Evolutionary conservation across 1,140 invertebrate genomes (phyloP).

Genomic region (Triops cancriformis): DNA sequence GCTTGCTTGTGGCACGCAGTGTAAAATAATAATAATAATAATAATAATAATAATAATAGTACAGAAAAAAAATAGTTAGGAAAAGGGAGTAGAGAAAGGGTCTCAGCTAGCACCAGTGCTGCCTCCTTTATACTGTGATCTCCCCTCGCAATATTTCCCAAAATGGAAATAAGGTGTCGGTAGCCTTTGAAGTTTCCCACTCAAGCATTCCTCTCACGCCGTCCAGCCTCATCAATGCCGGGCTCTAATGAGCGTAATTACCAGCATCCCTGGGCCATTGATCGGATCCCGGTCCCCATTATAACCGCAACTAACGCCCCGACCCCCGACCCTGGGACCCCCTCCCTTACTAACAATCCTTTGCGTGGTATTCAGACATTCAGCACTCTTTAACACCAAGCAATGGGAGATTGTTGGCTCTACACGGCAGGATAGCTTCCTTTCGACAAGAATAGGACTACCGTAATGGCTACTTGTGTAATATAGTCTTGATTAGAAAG

Average conservation of each 20-base stretch:
- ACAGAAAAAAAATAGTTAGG: neutral
- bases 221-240: constrained; percentile 12
- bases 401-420: neutral
- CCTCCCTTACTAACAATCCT: constrained; percentile 3
- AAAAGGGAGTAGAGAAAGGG: neutral
- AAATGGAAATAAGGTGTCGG: constrained; percentile 13
- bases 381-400: neutral
- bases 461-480: neutral
- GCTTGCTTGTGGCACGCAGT: neutral
- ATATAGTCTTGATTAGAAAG: constrained; percentile 7
- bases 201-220: constrained; percentile 2
- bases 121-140: neutral
- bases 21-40: too few relatives aligned
- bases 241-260: constrained; percentile 13
- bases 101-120: neutral
- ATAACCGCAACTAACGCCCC: constrained; percentile 8
- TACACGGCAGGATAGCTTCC: neutral
- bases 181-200: constrained; percentile 13
- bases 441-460: neutral
- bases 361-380: neutral
- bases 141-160: constrained; percentile 4
- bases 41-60: too few relatives aligned
- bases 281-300: constrained; percentile 1
- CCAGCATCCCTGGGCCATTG: constrained; percentile 11
- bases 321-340: constrained; percentile 11